Evolutionary conservation across 2,888 invertebrate species (phyloP).

Genomic region (Hydroisotoma schaefferi): DNA sequence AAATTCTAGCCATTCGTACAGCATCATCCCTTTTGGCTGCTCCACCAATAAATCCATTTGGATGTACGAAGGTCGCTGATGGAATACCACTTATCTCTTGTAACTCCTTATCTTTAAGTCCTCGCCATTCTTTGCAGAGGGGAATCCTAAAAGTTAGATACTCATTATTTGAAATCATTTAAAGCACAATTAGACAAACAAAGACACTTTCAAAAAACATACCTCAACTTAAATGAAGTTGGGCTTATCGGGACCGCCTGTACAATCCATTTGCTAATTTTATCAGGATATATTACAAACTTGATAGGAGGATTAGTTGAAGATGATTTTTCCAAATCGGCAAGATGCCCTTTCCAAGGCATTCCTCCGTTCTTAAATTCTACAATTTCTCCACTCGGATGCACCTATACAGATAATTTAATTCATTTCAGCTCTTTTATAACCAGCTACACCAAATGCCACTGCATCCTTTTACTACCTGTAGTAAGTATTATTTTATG

Average conservation of each 20-base stretch:
- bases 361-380: conserved; percentile 63
- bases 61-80: conserved; percentile 80
- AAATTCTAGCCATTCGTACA: conserved; percentile 69
- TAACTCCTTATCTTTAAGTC: conserved; percentile 73
- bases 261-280: conserved; percentile 68
- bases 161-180: too few species aligned
- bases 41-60: conserved; percentile 84
- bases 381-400: conserved; percentile 77
- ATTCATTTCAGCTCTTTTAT: not conserved
- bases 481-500: too few species aligned
- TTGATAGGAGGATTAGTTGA: conserved; percentile 64
- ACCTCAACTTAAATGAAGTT: conserved; percentile 52
- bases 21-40: conserved; percentile 75
- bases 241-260: conserved; percentile 73
- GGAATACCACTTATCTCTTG: conserved; percentile 65
- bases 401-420: conserved; percentile 52
- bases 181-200: too few species aligned
- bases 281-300: conserved; percentile 68
- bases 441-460: not conserved
- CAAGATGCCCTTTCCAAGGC: conserved; percentile 91
- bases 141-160: conserved; percentile 72
- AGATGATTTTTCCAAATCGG: conserved; percentile 75
- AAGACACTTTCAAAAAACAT: too few species aligned
- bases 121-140: conserved; percentile 78
- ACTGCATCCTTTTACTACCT: too few species aligned